These are phyloP conservation scores for Pitangus sulphuratus DNA, from an alignment of 2,797 vertebrate genomes.

Conservation along the genomic window DNA sequence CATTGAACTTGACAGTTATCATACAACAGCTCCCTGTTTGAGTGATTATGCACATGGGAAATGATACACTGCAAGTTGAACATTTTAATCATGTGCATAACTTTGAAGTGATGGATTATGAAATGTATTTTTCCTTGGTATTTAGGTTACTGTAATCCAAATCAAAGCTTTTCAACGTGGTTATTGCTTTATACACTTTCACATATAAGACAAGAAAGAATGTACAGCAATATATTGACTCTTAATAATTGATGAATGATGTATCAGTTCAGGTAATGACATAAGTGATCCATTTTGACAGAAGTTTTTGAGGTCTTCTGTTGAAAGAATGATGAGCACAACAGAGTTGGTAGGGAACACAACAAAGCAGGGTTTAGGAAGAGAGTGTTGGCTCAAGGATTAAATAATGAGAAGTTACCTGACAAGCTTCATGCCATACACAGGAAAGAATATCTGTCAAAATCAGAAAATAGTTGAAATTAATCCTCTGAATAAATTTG, in stretches of 20 bases:
- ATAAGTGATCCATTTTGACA: background rate
- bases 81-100: constrained; percentile 67
- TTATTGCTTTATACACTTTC: constrained; percentile 53
- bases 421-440: background rate
- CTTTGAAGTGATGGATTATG: constrained; percentile 71
- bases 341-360: background rate
- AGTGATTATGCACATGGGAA: constrained; percentile 55
- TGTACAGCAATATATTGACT: constrained; percentile 28
- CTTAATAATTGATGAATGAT: constrained; percentile 50
- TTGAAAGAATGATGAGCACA: background rate
- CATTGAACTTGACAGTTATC: constrained; percentile 68
- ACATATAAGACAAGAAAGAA: constrained; percentile 3
- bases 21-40: constrained; percentile 56
- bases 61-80: constrained; percentile 41
- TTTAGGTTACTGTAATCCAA: constrained; percentile 59
- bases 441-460: background rate
- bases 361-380: background rate
- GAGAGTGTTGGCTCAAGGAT: background rate
- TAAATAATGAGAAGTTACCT: constrained; percentile 19
- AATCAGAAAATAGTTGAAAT: constrained; percentile 19
- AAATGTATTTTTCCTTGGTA: constrained; percentile 60
- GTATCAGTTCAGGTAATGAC: constrained; percentile 26
- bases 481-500: constrained; percentile 2
- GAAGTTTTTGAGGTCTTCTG: background rate
- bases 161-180: constrained; percentile 15